Conservation (phyloP, 2,797 vertebrate species). For the Threskiornis aethiopicus region DNA sequence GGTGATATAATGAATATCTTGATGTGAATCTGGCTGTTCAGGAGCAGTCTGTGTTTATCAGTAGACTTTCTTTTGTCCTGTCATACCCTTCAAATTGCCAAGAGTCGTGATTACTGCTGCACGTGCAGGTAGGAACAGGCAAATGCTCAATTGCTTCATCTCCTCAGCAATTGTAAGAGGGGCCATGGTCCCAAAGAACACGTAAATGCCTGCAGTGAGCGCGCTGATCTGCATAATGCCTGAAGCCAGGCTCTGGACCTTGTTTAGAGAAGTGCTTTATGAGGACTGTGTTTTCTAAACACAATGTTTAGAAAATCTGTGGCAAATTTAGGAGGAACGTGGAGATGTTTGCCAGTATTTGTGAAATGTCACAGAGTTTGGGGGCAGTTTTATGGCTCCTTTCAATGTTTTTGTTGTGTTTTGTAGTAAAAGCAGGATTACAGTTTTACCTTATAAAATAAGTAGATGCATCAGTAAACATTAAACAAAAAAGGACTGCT, state of each 20-base stretch:
- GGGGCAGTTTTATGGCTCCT: neutral
- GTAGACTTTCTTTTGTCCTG: neutral
- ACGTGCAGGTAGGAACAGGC: fast-evolving
- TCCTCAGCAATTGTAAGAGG: neutral
- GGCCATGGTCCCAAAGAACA: neutral
- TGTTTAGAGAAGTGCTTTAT: neutral
- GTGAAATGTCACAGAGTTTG: neutral
- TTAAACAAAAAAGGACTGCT: neutral
- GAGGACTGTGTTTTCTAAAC: neutral
- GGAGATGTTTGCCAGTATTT: neutral
- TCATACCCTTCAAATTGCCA: fast-evolving
- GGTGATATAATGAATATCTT: fast-evolving
- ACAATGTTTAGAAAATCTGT: neutral
- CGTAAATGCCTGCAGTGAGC: neutral
- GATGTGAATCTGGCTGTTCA: fast-evolving
- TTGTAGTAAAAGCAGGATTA: neutral
- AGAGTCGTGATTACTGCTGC: fast-evolving
- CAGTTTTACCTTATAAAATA: neutral
- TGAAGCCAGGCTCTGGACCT: neutral
- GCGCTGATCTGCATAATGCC: fast-evolving
- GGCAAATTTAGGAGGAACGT: neutral
- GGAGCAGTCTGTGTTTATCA: neutral
- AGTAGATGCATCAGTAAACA: neutral
- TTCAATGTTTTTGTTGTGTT: neutral
- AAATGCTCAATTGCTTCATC: neutral